Conservation (phyloP, 2,888 invertebrate genomes). For the Epinotia brunnichana region DNA sequence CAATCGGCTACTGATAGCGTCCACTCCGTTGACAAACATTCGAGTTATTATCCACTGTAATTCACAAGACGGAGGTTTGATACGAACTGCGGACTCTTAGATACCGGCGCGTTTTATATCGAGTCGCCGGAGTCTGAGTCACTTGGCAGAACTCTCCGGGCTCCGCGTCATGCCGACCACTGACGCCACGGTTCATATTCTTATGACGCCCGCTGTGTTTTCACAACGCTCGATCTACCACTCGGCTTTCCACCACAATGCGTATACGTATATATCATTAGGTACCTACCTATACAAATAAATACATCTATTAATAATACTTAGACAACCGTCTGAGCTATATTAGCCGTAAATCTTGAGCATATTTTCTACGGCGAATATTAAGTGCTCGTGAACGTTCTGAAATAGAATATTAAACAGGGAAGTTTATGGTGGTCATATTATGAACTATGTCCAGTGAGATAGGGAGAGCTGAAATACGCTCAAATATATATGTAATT, state of each 20-base stretch:
- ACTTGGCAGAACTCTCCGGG: slow-evolving; percentile 36
- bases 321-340: not conserved
- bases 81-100: slow-evolving; percentile 64
- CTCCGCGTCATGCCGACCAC: slow-evolving; percentile 42
- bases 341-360: slow-evolving; percentile 14
- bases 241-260: slow-evolving; percentile 7
- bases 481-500: too few species aligned
- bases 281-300: too few species aligned
- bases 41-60: slow-evolving; percentile 48
- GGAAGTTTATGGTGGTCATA: not conserved
- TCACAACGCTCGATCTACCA: slow-evolving; percentile 20
- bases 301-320: too few species aligned
- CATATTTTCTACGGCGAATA: slow-evolving; percentile 10
- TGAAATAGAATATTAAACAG: not conserved
- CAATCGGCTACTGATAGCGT: slow-evolving; percentile 67
- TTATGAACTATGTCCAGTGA: not conserved
- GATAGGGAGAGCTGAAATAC: not conserved
- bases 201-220: slow-evolving; percentile 38
- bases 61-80: slow-evolving; percentile 50
- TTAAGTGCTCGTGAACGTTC: slow-evolving; percentile 1
- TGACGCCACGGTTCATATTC: slow-evolving; percentile 31
- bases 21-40: slow-evolving; percentile 76
- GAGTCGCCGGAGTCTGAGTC: slow-evolving; percentile 41
- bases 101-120: slow-evolving; percentile 70
- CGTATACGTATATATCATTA: not conserved